Percentiles rank a stretch among this genome's conserved stretches.
Conservation (phyloP, 2,888 invertebrate species). For the Tortrix viridana region DNA sequence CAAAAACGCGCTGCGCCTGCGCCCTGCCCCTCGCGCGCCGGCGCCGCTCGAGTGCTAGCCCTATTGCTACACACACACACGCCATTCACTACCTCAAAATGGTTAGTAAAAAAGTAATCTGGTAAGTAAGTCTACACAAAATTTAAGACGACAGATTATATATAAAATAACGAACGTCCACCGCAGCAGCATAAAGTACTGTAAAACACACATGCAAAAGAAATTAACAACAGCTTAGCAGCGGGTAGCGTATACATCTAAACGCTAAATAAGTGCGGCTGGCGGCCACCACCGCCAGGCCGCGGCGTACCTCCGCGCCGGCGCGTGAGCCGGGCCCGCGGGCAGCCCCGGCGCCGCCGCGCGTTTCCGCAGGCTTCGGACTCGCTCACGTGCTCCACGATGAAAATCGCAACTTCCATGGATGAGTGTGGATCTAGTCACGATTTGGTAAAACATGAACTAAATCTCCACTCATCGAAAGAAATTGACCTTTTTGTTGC, state of each 20-base stretch:
- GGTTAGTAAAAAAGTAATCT: slow-evolving; percentile 5
- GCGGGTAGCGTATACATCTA: slow-evolving; percentile 66
- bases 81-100: slow-evolving; percentile 3
- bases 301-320: slow-evolving; percentile 59
- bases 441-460: slow-evolving; percentile 87
- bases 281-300: slow-evolving; percentile 63
- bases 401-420: slow-evolving; percentile 86
- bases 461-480: slow-evolving; percentile 90
- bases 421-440: slow-evolving; percentile 93
- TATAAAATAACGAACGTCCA: slow-evolving; percentile 26
- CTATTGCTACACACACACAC: no score
- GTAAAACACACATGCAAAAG: slow-evolving; percentile 58
- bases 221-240: slow-evolving; percentile 65
- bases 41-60: slow-evolving; percentile 40
- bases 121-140: slow-evolving; percentile 13
- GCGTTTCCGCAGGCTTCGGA: slow-evolving; percentile 62
- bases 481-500: slow-evolving; percentile 78
- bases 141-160: slow-evolving; percentile 16
- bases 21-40: slow-evolving; percentile 51
- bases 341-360: slow-evolving; percentile 74
- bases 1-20: slow-evolving; percentile 55
- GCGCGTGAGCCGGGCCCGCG: slow-evolving; percentile 58
- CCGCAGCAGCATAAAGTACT: slow-evolving; percentile 40
- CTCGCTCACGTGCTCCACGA: slow-evolving; percentile 46
- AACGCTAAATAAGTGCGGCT: slow-evolving; percentile 70